These are phyloP conservation scores for Condylostylus longicornis DNA, from an alignment of 1,140 invertebrate species.

Conservation along the genomic window DNA sequence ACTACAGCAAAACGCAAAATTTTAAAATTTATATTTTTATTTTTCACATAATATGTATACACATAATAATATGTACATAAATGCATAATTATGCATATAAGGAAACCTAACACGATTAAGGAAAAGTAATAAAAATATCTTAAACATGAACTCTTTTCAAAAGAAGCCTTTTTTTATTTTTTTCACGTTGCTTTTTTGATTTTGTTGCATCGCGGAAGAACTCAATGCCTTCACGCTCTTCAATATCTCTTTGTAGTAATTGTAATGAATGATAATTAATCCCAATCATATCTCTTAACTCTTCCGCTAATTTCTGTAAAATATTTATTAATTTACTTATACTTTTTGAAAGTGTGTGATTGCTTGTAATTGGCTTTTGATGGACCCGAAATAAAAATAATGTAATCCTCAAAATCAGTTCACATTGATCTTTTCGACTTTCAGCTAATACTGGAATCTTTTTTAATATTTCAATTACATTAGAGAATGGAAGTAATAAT, in stretches of 20 bases:
- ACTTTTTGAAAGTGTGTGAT: constrained; percentile 47
- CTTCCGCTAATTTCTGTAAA: constrained; percentile 17
- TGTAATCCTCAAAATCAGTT: constrained; percentile 58
- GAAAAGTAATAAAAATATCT: no score
- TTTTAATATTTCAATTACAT: constrained; percentile 63
- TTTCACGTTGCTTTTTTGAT: constrained; percentile 47
- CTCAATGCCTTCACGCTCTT: constrained; percentile 61
- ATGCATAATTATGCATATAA: no score
- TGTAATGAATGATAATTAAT: constrained; percentile 75
- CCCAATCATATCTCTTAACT: constrained; percentile 60
- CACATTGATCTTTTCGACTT: constrained; percentile 48
- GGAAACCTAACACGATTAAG: no score
- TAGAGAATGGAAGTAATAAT: constrained; percentile 67
- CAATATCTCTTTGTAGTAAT: constrained; percentile 60
- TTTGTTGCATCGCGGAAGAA: constrained; percentile 69
- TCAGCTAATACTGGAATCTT: constrained; percentile 51
- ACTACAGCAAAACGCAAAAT: no score
- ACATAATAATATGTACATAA: no score
- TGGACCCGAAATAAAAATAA: constrained; percentile 74
- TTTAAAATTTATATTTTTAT: no score
- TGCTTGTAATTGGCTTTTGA: constrained; percentile 64
- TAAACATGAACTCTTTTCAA: no score
- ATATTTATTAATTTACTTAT: constrained; percentile 33
- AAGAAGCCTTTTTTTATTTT: constrained; percentile 31
- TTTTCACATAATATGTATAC: no score